phyloP scores from a whole-genome alignment of 2,888 invertebrate species.

The Synanthedon myopaeformis region DNA sequence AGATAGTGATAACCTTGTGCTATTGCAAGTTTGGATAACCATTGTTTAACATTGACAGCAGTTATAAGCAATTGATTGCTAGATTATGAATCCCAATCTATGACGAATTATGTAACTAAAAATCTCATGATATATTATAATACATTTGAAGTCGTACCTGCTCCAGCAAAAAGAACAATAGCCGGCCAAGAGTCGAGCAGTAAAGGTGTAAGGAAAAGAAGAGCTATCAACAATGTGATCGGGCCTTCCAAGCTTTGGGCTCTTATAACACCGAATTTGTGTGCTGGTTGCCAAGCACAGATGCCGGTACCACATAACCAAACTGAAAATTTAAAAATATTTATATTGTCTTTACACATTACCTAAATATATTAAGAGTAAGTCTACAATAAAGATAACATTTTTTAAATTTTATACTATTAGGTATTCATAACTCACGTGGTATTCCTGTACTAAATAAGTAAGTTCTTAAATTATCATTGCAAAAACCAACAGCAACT shows the following conservation, averaged over 20 bases:
- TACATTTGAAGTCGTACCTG: slow-evolving; percentile 47
- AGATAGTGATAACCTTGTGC: too few relatives aligned
- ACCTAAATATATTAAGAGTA: too few relatives aligned
- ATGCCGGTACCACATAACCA: slow-evolving; percentile 58
- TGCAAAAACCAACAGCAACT: slow-evolving; percentile 48
- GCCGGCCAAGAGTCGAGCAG: slow-evolving; percentile 73
- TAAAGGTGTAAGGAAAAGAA: slow-evolving; percentile 67
- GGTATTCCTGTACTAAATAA: slow-evolving; percentile 54
- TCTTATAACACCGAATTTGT: slow-evolving; percentile 42
- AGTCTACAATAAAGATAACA: background rate
- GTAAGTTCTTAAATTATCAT: slow-evolving; percentile 35
- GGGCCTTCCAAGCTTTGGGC: slow-evolving; percentile 43
- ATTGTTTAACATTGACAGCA: too few relatives aligned
- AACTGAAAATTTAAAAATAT: slow-evolving; percentile 28
- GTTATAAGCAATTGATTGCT: too few relatives aligned
- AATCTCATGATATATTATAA: background rate
- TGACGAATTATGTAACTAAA: too few relatives aligned
- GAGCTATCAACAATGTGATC: slow-evolving; percentile 55
- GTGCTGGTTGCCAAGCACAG: slow-evolving; percentile 69
- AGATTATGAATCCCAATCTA: too few relatives aligned
- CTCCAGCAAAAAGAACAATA: slow-evolving; percentile 69
- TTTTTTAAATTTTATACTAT: background rate
- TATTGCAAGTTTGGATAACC: too few relatives aligned
- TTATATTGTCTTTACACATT: too few relatives aligned
- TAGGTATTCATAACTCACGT: slow-evolving; percentile 21